Base-by-base conservation (phyloP, 2,113 vertebrate genomes). In the Romanogobio albipinnatus region DNA sequence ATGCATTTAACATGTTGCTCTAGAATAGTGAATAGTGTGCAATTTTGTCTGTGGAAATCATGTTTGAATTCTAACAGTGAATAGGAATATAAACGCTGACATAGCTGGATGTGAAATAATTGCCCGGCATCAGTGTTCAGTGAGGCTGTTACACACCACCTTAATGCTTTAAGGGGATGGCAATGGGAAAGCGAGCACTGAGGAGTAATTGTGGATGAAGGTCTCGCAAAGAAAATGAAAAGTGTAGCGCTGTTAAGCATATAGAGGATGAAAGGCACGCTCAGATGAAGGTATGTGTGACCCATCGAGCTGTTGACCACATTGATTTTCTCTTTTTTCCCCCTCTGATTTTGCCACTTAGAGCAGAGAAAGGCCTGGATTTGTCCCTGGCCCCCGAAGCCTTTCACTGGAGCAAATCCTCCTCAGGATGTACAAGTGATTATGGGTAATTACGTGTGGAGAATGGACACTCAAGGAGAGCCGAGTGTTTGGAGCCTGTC, bases 381-480 rank as follows among this genome's bases (percentile, higher is more conserved):
- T 78, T 45, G 53, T 76, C 75, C 47, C 49, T 81, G 45, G 59
- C 61, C 84, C 76, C 71, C 15, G 3, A 47, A 75, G 70, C 36
- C 19, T 71, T 75, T 85, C 70, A 53, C 59, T 81, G 73, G 51
- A 87, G 76, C 76, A 81, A 19, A 80, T 74, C 78, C 82, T 66
- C 58, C 64, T 81, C 83, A 83, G 83, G 53, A 51, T 80, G 83
- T 85, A 26, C 82, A 59, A 85, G 81, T 86, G 71, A 88, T 88
- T 86, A 86, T 61, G 61, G 84, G 75, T 84, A 77, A 88, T 88
- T 88, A 88, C 47, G 9, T 82, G 77, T 70, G 56, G 64, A 77
- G 62, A 88, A 80, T 49, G 49, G 85, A 84, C 24, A 9, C 45
- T 76, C 33, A 66, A 56, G n/a, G 62, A 77, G 66, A 58, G 79